A percentile compares a stretch with the other conserved stretches of the same genome.
Evolutionary conservation across 2,797 vertebrate genomes (phyloP).

Genomic region (Eupleurogrammus muticus): DNA sequence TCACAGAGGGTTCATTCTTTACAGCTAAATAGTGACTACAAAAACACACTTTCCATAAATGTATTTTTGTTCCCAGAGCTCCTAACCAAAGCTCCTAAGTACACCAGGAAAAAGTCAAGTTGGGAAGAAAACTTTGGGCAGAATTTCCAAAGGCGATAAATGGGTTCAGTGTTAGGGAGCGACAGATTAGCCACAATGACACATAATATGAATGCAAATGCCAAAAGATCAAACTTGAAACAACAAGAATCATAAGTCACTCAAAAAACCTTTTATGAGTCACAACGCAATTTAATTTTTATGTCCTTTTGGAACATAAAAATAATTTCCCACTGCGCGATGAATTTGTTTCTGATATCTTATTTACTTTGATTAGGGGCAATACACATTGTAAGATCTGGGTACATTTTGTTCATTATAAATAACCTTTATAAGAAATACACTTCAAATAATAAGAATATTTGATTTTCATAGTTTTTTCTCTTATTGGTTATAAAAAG

Average conservation of each 20-base stretch:
- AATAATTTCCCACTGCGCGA: not conserved
- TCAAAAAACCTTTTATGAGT: constrained; percentile 34
- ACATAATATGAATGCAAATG: constrained; percentile 49
- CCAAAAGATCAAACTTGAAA: constrained; percentile 49
- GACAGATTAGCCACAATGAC: constrained; percentile 39
- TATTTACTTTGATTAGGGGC: not conserved
- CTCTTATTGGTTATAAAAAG: not conserved
- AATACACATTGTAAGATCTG: not conserved
- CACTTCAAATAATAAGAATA: not conserved
- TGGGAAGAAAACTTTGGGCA: constrained; percentile 10
- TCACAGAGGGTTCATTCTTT: not conserved
- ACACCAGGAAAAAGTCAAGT: constrained; percentile 9
- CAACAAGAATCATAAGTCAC: constrained; percentile 52
- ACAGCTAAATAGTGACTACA: constrained; percentile 3
- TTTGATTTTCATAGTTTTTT: not conserved
- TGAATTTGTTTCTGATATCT: not conserved
- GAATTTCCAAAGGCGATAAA: constrained; percentile 25
- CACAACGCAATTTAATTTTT: constrained; percentile 28
- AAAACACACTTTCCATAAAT: constrained; percentile 1
- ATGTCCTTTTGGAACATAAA: not conserved
- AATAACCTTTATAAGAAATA: not conserved
- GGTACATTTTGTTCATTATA: not conserved
- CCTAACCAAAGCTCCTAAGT: not conserved
- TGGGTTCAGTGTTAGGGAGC: constrained; percentile 24
- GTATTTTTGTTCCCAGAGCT: not conserved